phyloP scores from a whole-genome alignment of 2,797 vertebrate genomes.

The Tenualosa thibaudeaui region DNA sequence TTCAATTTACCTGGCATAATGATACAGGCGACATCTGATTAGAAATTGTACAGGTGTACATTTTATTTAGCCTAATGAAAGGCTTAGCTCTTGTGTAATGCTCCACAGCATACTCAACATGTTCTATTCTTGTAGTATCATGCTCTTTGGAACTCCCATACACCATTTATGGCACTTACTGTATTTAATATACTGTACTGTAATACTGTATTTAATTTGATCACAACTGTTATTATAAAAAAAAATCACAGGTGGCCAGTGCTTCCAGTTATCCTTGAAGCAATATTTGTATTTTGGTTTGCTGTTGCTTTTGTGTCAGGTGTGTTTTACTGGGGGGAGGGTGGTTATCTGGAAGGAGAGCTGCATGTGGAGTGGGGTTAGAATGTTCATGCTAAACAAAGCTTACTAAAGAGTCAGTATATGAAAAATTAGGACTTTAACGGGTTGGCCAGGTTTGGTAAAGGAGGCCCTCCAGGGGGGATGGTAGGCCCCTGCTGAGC shows the following conservation, averaged over 20 bases:
- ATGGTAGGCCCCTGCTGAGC: neutral
- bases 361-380: neutral
- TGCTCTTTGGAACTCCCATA: neutral
- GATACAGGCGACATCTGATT: neutral
- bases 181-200: no score
- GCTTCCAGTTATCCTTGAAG: neutral
- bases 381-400: neutral
- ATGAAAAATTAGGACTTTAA: neutral
- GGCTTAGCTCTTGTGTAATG: neutral
- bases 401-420: neutral
- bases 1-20: neutral
- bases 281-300: neutral
- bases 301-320: neutral
- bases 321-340: neutral
- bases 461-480: neutral
- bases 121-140: neutral
- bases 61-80: neutral
- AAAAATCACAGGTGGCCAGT: neutral
- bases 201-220: neutral
- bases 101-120: neutral
- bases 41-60: neutral
- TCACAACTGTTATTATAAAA: neutral
- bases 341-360: neutral
- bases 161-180: neutral
- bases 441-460: neutral